Conservation (phyloP, 2,888 invertebrate species). For the Imbricaverruca yamaguchii region DNA sequence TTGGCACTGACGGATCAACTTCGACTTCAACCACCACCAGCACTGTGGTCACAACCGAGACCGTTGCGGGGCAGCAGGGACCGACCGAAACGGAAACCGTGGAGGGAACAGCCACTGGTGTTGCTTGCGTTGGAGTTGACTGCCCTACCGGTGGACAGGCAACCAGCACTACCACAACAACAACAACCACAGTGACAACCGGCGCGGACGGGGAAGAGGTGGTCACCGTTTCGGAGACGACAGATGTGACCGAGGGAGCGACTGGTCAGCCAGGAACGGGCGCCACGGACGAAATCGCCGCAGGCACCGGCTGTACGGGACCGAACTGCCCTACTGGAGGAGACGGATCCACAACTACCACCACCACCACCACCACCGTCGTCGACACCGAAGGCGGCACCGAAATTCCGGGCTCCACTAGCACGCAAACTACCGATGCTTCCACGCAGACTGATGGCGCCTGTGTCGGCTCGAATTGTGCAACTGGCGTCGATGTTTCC, state of each 20-base stretch:
- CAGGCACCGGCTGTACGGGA: background rate
- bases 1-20: background rate
- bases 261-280: too few relatives aligned
- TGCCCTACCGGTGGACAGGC: background rate
- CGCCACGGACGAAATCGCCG: background rate
- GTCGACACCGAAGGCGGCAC: background rate
- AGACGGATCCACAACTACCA: too few relatives aligned
- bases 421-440: background rate
- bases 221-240: too few relatives aligned
- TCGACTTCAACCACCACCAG: background rate
- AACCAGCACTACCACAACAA: background rate
- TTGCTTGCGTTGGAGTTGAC: too few relatives aligned
- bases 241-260: too few relatives aligned
- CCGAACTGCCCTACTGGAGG: background rate
- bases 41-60: constrained; percentile 1
- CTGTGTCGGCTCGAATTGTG: too few relatives aligned
- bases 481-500: too few relatives aligned
- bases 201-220: too few relatives aligned
- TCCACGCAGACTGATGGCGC: too few relatives aligned
- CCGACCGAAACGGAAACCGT: too few relatives aligned
- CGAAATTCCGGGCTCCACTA: background rate
- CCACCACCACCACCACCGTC: background rate
- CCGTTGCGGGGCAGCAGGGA: background rate
- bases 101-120: too few relatives aligned
- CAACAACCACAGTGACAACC: background rate